phyloP scores from a whole-genome alignment of 1,140 invertebrate genomes.

The Sarcophaga bullata region DNA sequence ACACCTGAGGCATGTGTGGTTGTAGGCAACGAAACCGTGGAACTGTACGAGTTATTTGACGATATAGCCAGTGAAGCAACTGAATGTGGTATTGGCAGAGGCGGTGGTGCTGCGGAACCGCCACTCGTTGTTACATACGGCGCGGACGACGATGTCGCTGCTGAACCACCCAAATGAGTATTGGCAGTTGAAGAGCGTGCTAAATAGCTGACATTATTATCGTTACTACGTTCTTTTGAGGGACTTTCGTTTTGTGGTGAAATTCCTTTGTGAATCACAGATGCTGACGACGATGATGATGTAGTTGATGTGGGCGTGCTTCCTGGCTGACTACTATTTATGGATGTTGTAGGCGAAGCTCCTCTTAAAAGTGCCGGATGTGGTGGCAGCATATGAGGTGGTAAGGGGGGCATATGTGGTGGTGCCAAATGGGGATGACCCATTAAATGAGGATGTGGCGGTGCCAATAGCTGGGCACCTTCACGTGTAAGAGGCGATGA shows the following conservation, averaged over 20 bases:
- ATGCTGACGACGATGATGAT: constrained; percentile 49
- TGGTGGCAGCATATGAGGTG: constrained; percentile 52
- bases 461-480: constrained; percentile 48
- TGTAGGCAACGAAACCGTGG: constrained; percentile 44
- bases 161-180: constrained; percentile 33
- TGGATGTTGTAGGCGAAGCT: constrained; percentile 44
- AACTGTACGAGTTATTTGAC: constrained; percentile 47
- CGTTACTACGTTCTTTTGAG: constrained; percentile 73
- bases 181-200: neutral
- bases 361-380: constrained; percentile 48
- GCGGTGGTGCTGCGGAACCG: neutral
- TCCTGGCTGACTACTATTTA: constrained; percentile 47
- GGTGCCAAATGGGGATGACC: constrained; percentile 50
- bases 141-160: constrained; percentile 48
- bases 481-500: constrained; percentile 20
- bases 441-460: constrained; percentile 52
- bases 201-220: neutral
- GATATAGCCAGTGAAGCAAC: constrained; percentile 55
- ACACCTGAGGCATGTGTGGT: constrained; percentile 36
- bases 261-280: constrained; percentile 67
- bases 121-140: constrained; percentile 34
- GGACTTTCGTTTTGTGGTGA: constrained; percentile 82
- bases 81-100: constrained; percentile 38
- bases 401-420: constrained; percentile 45
- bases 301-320: constrained; percentile 43